These are phyloP conservation scores for Caloenas nicobarica DNA, from an alignment of 2,113 vertebrate genomes.

Conservation along the genomic window DNA sequence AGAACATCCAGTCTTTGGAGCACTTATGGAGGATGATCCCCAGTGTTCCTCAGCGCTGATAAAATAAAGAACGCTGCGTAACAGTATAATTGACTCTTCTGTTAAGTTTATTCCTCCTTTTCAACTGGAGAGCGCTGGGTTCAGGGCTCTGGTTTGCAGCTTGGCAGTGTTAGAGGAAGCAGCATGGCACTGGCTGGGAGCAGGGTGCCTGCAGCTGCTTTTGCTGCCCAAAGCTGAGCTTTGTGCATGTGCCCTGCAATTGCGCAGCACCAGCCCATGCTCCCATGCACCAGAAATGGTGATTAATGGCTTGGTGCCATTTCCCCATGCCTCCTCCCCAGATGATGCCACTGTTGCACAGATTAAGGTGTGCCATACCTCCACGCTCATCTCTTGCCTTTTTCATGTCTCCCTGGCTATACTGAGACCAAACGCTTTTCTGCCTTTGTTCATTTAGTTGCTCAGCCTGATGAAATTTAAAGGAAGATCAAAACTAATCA, in stretches of 20 bases:
- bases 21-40: no score
- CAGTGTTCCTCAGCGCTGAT: no score
- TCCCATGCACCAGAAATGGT: neutral
- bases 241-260: neutral
- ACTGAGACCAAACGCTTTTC: neutral
- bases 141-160: neutral
- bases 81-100: no score
- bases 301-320: accelerated
- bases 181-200: accelerated
- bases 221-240: neutral
- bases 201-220: neutral
- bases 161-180: neutral
- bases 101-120: no score
- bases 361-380: no score
- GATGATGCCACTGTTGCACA: neutral
- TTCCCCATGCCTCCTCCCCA: accelerated
- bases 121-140: neutral
- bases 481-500: neutral
- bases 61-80: no score
- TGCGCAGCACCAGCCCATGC: accelerated
- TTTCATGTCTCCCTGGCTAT: accelerated
- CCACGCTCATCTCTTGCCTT: neutral
- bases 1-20: no score
- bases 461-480: neutral
- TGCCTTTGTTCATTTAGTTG: neutral